Percentiles rank a stretch among this genome's conserved stretches.
phyloP scores from a whole-genome alignment of 1,140 invertebrate genomes.

The Tyrophagus putrescentiae region DNA sequence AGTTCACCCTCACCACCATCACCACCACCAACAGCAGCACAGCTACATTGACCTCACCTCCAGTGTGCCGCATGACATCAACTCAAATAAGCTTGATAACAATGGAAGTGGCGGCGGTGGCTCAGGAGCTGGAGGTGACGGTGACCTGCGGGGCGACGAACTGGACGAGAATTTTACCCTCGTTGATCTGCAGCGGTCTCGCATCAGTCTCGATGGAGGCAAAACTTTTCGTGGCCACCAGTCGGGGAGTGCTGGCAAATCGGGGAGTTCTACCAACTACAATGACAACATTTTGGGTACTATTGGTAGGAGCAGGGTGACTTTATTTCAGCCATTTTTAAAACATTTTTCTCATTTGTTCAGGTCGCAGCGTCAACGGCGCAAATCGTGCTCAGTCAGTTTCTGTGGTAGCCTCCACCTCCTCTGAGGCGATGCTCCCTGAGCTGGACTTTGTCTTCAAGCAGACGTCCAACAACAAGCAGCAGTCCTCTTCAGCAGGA shows the following conservation, averaged over 20 bases:
- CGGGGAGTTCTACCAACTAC: too few species aligned
- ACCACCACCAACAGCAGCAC: not conserved
- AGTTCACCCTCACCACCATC: not conserved
- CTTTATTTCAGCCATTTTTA: not conserved
- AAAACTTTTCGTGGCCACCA: not conserved
- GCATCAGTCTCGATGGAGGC: not conserved
- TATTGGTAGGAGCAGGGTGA: not conserved
- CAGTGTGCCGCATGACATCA: too few species aligned
- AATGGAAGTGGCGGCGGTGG: not conserved
- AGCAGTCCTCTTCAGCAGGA: not conserved
- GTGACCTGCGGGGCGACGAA: not conserved
- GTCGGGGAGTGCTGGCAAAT: too few species aligned
- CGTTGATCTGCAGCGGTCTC: constrained; percentile 6
- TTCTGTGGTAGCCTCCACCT: not conserved
- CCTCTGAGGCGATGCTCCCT: not conserved
- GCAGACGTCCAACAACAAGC: not conserved
- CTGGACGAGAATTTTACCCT: constrained; percentile 8
- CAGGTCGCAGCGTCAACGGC: constrained; percentile 11
- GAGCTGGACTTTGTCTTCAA: constrained; percentile 16
- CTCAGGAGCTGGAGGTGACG: too few species aligned
- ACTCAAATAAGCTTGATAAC: not conserved
- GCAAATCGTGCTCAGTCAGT: constrained; percentile 9
- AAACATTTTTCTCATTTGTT: not conserved
- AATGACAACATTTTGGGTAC: constrained; percentile 7
- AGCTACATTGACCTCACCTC: not conserved